Conservation (phyloP, 2,888 invertebrate genomes). For the Nowickia ferox region DNA sequence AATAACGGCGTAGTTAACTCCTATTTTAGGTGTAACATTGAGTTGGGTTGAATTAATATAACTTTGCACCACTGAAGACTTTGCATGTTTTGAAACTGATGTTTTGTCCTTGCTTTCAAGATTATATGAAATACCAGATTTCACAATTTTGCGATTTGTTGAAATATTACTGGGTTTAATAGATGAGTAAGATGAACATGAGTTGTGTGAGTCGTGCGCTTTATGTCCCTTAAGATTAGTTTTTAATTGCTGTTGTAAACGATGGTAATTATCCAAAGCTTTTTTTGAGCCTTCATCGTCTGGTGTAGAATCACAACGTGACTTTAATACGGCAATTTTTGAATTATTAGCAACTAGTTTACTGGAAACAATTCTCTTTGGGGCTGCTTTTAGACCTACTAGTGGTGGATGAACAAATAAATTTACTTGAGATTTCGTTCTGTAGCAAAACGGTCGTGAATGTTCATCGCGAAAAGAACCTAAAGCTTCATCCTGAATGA, state of each 20-base stretch:
- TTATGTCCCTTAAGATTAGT: slow-evolving; percentile 58
- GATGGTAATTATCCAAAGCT: slow-evolving; percentile 62
- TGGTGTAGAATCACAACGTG: not conserved
- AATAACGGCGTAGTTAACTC: slow-evolving; percentile 64
- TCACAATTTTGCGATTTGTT: slow-evolving; percentile 32
- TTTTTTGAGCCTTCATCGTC: slow-evolving; percentile 41
- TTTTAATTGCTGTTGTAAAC: slow-evolving; percentile 68
- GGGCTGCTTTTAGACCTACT: slow-evolving; percentile 7
- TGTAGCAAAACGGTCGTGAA: slow-evolving; percentile 93
- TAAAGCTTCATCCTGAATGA: slow-evolving; percentile 86
- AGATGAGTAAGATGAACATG: slow-evolving; percentile 11
- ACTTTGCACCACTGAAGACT: slow-evolving; percentile 49
- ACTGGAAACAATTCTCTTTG: not conserved
- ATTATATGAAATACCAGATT: slow-evolving; percentile 21
- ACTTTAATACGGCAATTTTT: slow-evolving; percentile 9
- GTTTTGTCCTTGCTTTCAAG: slow-evolving; percentile 34
- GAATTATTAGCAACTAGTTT: not conserved
- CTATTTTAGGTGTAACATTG: slow-evolving; percentile 39
- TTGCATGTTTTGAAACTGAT: slow-evolving; percentile 32
- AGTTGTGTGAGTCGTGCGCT: slow-evolving; percentile 34
- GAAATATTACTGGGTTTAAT: slow-evolving; percentile 59
- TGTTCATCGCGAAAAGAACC: slow-evolving; percentile 90
- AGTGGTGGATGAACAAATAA: slow-evolving; percentile 80
- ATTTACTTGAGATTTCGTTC: slow-evolving; percentile 92
- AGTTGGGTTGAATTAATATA: slow-evolving; percentile 56